phyloP scores from a whole-genome alignment of 2,113 vertebrate species.

The Nothocercus nigrocapillus region DNA sequence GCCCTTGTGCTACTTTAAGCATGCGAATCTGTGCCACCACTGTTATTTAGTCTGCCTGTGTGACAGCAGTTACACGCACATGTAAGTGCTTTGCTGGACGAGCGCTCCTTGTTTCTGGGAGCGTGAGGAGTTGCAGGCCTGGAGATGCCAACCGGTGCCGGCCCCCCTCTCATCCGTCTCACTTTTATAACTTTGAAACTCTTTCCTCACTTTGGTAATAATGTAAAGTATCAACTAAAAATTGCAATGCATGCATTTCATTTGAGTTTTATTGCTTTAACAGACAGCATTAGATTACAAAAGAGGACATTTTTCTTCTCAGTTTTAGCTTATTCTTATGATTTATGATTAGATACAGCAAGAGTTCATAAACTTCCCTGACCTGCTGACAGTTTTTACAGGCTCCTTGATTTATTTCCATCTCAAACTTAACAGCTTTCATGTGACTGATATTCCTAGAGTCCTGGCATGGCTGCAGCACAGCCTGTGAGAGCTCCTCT shows the following conservation, averaged over 20 bases:
- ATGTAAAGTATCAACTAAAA: slow-evolving; percentile 86
- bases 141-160: not conserved
- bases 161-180: slow-evolving; percentile 74
- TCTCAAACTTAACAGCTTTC: slow-evolving; percentile 86
- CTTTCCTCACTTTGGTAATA: slow-evolving; percentile 84
- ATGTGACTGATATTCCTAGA: slow-evolving; percentile 88
- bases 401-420: slow-evolving; percentile 89
- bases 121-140: not conserved
- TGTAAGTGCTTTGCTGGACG: not conserved
- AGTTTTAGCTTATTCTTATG: slow-evolving; percentile 87
- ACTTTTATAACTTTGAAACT: slow-evolving; percentile 79
- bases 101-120: slow-evolving; percentile 22
- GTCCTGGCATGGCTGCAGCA: slow-evolving; percentile 76
- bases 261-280: slow-evolving; percentile 88
- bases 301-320: slow-evolving; percentile 87
- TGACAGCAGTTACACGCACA: not conserved
- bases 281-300: slow-evolving; percentile 88
- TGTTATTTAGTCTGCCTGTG: not conserved
- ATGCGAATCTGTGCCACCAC: not conserved
- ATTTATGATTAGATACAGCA: slow-evolving; percentile 88
- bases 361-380: slow-evolving; percentile 91
- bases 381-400: slow-evolving; percentile 89
- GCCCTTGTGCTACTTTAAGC: not conserved
- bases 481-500: slow-evolving; percentile 78
- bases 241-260: slow-evolving; percentile 86